Conservation (phyloP, 2,797 vertebrate species). For the Enteromius argenteus region DNA sequence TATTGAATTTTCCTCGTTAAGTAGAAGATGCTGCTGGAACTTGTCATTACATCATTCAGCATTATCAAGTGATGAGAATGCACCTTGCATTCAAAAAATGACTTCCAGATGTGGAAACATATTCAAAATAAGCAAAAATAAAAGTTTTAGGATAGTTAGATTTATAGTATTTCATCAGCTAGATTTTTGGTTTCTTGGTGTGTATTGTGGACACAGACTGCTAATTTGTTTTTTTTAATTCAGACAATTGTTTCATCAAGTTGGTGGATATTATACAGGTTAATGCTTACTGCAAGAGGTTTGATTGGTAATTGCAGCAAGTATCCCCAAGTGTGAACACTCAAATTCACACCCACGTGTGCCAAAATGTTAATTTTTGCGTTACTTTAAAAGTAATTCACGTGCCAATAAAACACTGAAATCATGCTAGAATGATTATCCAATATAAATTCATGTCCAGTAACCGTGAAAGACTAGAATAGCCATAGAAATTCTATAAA, state of each 20-base stretch:
- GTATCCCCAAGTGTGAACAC: background rate
- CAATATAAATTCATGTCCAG: background rate
- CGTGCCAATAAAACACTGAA: background rate
- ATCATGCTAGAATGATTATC: background rate
- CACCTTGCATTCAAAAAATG: background rate
- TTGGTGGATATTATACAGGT: background rate
- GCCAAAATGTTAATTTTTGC: background rate
- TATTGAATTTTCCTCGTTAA: background rate
- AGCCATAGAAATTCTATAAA: background rate
- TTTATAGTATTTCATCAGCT: background rate
- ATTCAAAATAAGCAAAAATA: background rate
- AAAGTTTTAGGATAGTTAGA: background rate
- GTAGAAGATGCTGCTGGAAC: background rate
- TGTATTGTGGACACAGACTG: background rate
- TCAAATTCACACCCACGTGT: background rate
- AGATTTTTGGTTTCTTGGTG: background rate
- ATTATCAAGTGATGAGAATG: constrained; percentile 14
- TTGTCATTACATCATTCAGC: background rate
- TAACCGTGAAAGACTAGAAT: background rate
- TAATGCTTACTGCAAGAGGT: background rate
- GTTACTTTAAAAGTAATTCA: background rate
- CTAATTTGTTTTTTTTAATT: background rate
- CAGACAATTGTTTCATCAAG: background rate
- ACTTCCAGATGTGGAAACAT: background rate
- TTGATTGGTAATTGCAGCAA: background rate